A percentile compares a stretch with the other conserved stretches of the same genome.
phyloP scores from a whole-genome alignment of 2,797 vertebrate species.

The Galagoides demidoff region DNA sequence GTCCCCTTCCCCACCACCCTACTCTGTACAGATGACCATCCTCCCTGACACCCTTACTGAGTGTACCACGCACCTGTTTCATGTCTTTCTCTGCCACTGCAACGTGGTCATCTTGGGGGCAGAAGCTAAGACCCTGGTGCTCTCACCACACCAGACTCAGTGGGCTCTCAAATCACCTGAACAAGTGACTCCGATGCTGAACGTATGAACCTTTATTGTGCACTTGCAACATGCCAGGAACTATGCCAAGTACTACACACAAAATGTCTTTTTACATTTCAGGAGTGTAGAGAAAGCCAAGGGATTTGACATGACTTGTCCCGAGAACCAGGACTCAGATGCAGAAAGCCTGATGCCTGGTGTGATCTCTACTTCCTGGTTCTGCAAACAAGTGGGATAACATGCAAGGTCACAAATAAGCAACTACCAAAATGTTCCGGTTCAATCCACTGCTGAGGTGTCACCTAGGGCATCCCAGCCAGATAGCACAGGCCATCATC shows the following conservation, averaged over 20 bases:
- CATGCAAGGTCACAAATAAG: not conserved
- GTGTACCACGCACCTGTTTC: not conserved
- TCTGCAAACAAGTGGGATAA: conserved; percentile 44
- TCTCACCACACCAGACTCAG: not conserved
- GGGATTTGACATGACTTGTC: not conserved
- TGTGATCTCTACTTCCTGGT: not conserved
- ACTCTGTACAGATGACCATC: not conserved
- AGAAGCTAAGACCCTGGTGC: not conserved
- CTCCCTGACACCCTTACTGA: not conserved
- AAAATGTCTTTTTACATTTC: conserved; percentile 5
- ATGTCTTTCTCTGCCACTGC: not conserved
- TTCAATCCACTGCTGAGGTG: not conserved
- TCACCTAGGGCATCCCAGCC: conserved; percentile 7
- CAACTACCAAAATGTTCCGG: not conserved
- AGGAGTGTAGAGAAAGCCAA: not conserved
- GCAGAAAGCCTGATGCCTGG: not conserved
- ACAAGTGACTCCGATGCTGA: not conserved
- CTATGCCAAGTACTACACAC: not conserved
- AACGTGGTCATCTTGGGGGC: not conserved
- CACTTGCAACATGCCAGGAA: not conserved
- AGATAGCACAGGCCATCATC: not conserved
- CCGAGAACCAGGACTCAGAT: not conserved
- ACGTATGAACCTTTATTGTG: not conserved
- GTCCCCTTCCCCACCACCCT: not conserved
- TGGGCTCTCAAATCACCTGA: not conserved